Percentiles rank a stretch among this genome's conserved stretches.
Conservation (phyloP, 1,140 invertebrate genomes). For the Drosophila lacertosa region DNA sequence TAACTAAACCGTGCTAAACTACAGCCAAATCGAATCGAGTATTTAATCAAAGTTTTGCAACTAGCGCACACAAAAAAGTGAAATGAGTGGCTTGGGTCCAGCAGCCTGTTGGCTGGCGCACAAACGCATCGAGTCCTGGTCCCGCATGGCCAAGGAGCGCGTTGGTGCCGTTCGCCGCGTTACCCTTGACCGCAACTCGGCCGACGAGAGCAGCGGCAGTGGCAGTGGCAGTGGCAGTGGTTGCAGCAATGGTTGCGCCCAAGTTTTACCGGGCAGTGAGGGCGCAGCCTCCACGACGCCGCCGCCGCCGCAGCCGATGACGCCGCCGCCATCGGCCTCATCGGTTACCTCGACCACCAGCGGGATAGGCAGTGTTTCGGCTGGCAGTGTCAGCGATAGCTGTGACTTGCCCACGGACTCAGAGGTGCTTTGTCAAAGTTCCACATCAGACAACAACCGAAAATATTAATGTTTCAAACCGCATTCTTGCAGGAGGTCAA, state of each 20-base stretch:
- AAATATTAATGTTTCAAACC: not conserved
- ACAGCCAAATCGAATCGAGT: conserved; percentile 18
- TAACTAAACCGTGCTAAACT: not conserved
- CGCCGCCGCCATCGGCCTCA: conserved; percentile 79
- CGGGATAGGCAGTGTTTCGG: conserved; percentile 78
- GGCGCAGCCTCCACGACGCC: conserved; percentile 52
- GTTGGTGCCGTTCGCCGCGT: conserved; percentile 86
- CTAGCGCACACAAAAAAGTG: conserved; percentile 84
- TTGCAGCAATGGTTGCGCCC: conserved; percentile 44
- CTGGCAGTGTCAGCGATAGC: conserved; percentile 81
- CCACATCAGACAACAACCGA: too few species aligned
- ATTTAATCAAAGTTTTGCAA: conserved; percentile 11
- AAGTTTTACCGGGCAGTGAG: conserved; percentile 39
- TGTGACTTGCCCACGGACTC: conserved; percentile 82
- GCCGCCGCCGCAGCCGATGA: conserved; percentile 84
- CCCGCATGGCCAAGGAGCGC: conserved; percentile 87
- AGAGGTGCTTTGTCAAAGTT: conserved; percentile 58
- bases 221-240: conserved; percentile 52
- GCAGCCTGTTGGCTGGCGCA: conserved; percentile 89
- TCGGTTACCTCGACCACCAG: conserved; percentile 83
- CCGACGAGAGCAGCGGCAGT: conserved; percentile 77
- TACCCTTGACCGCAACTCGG: conserved; percentile 86
- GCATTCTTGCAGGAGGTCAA: conserved; percentile 86
- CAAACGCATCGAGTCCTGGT: conserved; percentile 89
- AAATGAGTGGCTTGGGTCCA: conserved; percentile 88